These are phyloP conservation scores for Aplocera efformata DNA, from an alignment of 2,888 invertebrate genomes.

Conservation along the genomic window DNA sequence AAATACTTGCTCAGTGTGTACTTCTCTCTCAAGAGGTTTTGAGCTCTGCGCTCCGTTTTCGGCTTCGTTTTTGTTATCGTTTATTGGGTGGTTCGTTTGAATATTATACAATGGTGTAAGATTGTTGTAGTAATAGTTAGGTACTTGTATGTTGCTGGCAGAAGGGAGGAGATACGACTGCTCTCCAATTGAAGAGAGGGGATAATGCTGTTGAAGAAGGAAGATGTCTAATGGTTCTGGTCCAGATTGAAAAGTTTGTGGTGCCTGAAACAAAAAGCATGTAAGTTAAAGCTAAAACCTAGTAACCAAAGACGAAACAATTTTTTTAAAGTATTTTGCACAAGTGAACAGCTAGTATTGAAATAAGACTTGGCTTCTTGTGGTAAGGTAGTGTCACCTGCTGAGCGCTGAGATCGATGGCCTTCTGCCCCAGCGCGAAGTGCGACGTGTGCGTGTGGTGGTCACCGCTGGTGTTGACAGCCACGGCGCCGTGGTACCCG, in stretches of 20 bases:
- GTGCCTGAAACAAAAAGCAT: conserved; percentile 25
- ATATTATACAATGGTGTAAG: conserved; percentile 41
- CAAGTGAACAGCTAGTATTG: too few relatives aligned
- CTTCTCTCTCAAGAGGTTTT: conserved; percentile 48
- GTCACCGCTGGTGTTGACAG: conserved; percentile 73
- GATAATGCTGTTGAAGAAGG: conserved; percentile 53
- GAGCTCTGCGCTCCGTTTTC: conserved; percentile 17
- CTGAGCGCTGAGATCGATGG: conserved; percentile 64
- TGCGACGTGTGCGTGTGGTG: conserved; percentile 70
- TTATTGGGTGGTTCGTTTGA: conserved; percentile 35
- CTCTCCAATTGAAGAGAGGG: conserved; percentile 16
- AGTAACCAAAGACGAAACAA: too few relatives aligned
- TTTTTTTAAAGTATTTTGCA: too few relatives aligned
- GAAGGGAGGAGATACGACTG: conserved; percentile 31
- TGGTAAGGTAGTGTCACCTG: conserved; percentile 37
- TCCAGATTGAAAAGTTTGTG: conserved; percentile 11
- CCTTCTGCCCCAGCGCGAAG: conserved; percentile 79
- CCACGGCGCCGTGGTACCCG: conserved; percentile 83
- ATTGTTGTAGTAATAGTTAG: conserved; percentile 18
- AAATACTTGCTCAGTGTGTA: conserved; percentile 39
- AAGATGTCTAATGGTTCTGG: conserved; percentile 48
- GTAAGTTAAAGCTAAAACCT: too few relatives aligned
- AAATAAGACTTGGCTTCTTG: too few relatives aligned
- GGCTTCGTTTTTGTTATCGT: conserved; percentile 9
- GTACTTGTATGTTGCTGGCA: conserved; percentile 21